These are phyloP conservation scores for Pyrgilauda ruficollis DNA, from an alignment of 2,113 vertebrate genomes.

Conservation along the genomic window DNA sequence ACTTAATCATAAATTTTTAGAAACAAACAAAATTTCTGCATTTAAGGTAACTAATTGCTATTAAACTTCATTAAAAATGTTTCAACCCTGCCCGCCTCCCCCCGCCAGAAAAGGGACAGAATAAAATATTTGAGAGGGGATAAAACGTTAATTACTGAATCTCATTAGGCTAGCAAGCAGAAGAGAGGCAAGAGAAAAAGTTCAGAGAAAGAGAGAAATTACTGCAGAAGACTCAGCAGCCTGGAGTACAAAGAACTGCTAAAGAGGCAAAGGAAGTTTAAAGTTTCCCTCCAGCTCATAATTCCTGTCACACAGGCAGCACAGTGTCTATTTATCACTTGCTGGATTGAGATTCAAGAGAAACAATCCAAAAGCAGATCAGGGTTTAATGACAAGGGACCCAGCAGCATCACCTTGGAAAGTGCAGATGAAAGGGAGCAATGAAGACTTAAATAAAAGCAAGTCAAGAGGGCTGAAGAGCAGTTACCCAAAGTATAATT, in stretches of 20 bases:
- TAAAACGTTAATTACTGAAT: neutral
- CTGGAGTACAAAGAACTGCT: neutral
- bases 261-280: neutral
- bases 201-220: neutral
- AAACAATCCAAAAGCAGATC: neutral
- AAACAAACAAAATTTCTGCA: neutral
- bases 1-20: neutral
- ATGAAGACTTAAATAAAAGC: neutral
- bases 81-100: accelerated
- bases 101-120: neutral
- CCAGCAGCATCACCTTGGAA: neutral
- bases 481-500: neutral
- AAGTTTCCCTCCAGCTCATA: neutral
- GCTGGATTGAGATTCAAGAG: neutral
- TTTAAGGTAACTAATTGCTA: neutral
- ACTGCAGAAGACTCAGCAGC: neutral
- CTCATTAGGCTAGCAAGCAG: neutral
- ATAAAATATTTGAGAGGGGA: neutral
- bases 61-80: neutral
- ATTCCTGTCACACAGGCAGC: neutral
- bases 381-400: neutral
- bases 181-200: neutral
- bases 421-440: neutral
- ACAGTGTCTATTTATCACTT: neutral
- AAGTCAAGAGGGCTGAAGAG: neutral